Evolutionary conservation across 2,797 vertebrate genomes (phyloP), one percentile per base, ranked within the genome.

Genomic region (Anas acuta): DNA sequence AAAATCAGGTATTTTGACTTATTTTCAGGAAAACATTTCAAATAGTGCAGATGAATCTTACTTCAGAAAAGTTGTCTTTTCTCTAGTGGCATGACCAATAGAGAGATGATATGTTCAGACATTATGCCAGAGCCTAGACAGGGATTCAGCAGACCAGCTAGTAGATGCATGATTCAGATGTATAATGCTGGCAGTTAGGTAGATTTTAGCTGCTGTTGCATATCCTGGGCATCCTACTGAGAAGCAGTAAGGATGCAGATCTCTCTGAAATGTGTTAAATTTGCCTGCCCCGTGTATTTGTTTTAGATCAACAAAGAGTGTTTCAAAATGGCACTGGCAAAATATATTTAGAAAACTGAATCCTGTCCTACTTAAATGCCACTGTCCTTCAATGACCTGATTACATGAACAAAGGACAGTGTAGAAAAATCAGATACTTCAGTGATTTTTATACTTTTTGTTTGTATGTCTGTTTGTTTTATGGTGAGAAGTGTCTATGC

Each of bases 141-240:
- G 9, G 2, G 13, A 35, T 49, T 54, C 30, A 61, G 5, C 6
- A 13, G 16, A 21, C 49, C 35, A 79, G 0, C 5, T 21, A 7
- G 23, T 21, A 5, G 0, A 41, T 17, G 53, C 0, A 74, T 41
- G 41, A 45, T 58, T 72, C n/a, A 54, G 41, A 69, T 21, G 11
- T 1, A 0, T 21, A 72, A 4, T n/a, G 64, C 4, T 32, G 30
- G 18, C 33, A 32, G 32, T 20, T 7, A 41, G 13, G 13, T 19
- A 10, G 9, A 32, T 61, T 82, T 67, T 49, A 74, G 8, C 26
- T 61, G 23, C 30, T 11, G 2, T 4, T 49, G 32, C 15, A 14
- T 74, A 78, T 20, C 47, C 22, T 35, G 35, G 13, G 11, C 39
- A 69, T 73, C n/a, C 53, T 8, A 22, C 28, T 17, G 25, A 84